Percentiles rank a stretch among this genome's conserved stretches.
These are phyloP conservation scores for Lithophane leautieri DNA, from an alignment of 2,888 invertebrate species.

Conservation along the genomic window DNA sequence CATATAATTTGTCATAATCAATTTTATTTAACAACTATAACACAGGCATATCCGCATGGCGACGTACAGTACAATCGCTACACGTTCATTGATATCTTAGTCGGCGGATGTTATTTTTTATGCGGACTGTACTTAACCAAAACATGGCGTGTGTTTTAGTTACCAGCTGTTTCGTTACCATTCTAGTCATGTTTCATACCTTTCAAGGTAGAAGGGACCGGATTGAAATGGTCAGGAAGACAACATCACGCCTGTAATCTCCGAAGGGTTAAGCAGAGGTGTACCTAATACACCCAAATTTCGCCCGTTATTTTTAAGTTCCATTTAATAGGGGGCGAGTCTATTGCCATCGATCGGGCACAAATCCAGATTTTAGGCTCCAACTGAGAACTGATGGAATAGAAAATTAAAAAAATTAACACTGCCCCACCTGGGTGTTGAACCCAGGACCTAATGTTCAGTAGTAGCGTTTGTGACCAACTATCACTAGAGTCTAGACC, in stretches of 20 bases:
- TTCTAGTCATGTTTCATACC: slow-evolving; percentile 55
- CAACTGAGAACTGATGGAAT: not conserved
- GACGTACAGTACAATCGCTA: slow-evolving; percentile 34
- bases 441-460: not conserved
- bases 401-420: too few species aligned
- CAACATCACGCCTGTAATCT: not conserved
- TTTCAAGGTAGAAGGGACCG: slow-evolving; percentile 15
- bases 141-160: slow-evolving; percentile 70
- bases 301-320: not conserved
- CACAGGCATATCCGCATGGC: slow-evolving; percentile 44
- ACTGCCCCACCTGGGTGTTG: not conserved
- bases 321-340: not conserved
- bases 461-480: not conserved
- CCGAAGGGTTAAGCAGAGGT: not conserved
- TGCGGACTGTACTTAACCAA: slow-evolving; percentile 64
- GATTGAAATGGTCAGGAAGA: slow-evolving; percentile 12
- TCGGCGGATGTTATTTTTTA: slow-evolving; percentile 69
- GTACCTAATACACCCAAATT: not conserved
- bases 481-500: not conserved
- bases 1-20: not conserved
- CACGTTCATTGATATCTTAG: slow-evolving; percentile 56
- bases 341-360: not conserved
- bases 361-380: not conserved
- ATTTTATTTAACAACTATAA: slow-evolving; percentile 3
- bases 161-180: slow-evolving; percentile 62